Evolutionary conservation across 53 echinoderm and acorn worm species (phyloP).

Genomic region (Paracentrotus lividus): DNA sequence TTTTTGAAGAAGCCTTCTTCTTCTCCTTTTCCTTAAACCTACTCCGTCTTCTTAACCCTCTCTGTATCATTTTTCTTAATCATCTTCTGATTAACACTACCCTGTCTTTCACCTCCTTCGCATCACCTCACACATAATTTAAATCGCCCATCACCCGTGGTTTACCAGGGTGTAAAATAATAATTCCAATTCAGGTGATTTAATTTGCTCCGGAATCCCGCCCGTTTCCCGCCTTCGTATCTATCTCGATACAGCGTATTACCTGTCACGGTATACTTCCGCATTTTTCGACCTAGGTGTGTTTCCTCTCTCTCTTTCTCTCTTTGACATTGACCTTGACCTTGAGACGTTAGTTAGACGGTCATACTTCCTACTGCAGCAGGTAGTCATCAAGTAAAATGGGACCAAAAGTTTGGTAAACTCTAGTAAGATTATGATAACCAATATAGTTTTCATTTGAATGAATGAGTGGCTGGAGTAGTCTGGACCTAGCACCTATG

Average conservation of each 20-base stretch:
- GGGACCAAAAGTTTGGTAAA: neutral
- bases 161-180: too few relatives aligned
- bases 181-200: conserved; percentile 19
- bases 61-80: neutral
- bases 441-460: too few relatives aligned
- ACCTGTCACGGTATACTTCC: neutral
- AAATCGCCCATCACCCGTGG: neutral
- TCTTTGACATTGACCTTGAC: neutral
- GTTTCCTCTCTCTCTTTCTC: conserved; percentile 2
- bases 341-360: neutral
- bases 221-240: conserved; percentile 2
- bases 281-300: conserved; percentile 19
- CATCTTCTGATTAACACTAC: neutral
- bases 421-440: too few relatives aligned
- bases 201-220: neutral
- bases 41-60: too few relatives aligned
- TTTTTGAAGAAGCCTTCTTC: neutral
- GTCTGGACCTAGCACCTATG: too few relatives aligned
- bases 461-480: too few relatives aligned
- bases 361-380: neutral
- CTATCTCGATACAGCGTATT: conserved; percentile 5
- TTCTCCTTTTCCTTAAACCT: neutral
- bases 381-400: neutral
- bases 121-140: neutral
- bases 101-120: neutral